These are phyloP conservation scores for Cottus gobio DNA, from an alignment of 2,113 vertebrate species.

Conservation along the genomic window DNA sequence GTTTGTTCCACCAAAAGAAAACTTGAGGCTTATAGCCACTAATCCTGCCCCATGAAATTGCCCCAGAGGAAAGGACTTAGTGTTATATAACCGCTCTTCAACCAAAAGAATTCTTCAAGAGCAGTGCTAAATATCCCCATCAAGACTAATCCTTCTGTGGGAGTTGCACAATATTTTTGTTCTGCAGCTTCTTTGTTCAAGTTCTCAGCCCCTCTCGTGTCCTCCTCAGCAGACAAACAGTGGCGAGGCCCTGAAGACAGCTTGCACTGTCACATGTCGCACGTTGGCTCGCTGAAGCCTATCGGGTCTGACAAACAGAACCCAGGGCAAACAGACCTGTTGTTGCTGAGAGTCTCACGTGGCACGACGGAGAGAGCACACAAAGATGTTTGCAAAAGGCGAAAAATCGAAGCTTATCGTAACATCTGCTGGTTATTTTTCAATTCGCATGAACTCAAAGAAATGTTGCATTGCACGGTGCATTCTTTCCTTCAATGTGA, in stretches of 20 bases:
- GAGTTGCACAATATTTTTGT: constrained; percentile 3
- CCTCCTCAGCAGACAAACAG: not conserved
- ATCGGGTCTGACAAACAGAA: constrained; percentile 1
- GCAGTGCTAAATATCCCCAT: constrained; percentile 37
- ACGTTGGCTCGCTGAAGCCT: not conserved
- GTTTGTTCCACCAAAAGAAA: constrained; percentile 35
- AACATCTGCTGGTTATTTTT: not conserved
- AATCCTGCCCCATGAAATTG: constrained; percentile 36
- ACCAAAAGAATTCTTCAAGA: constrained; percentile 28
- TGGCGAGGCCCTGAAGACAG: not conserved
- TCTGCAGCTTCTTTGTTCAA: not conserved
- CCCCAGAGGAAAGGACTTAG: constrained; percentile 33
- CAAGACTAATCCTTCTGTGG: constrained; percentile 38
- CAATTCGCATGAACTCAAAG: not conserved
- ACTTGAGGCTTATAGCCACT: constrained; percentile 27
- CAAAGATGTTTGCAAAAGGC: not conserved
- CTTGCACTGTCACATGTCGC: constrained; percentile 6
- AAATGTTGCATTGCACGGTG: not conserved
- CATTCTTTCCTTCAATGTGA: not conserved
- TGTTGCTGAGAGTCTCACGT: not conserved
- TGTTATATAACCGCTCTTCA: constrained; percentile 38
- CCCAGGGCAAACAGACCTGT: not conserved
- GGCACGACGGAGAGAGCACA: not conserved
- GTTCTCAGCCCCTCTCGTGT: not conserved
- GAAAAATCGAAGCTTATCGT: not conserved